Evolutionary conservation across 64 coral and sea anemone species (phyloP).

Genomic region (Pocillopora damicornis): DNA sequence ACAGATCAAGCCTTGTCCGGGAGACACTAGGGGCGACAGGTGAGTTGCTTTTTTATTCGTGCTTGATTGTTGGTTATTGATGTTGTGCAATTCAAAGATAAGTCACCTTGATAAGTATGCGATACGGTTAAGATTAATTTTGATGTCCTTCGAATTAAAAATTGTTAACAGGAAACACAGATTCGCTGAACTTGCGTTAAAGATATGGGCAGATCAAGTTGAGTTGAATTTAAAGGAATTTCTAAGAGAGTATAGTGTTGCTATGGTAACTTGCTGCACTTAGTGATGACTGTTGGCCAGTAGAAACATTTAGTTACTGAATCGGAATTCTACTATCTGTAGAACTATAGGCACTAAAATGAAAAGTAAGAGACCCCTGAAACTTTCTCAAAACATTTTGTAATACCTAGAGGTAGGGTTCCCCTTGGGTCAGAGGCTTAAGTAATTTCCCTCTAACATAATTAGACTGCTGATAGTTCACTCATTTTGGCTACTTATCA

Average conservation of each 20-base stretch:
- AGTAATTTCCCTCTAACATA: too few species aligned
- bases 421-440: too few species aligned
- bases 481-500: too few species aligned
- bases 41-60: background rate
- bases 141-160: background rate
- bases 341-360: too few species aligned
- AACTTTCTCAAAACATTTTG: too few species aligned
- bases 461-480: too few species aligned
- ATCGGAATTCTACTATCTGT: too few species aligned
- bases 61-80: background rate
- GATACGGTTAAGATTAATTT: background rate
- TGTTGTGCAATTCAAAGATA: background rate
- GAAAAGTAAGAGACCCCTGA: too few species aligned
- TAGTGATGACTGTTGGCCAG: too few species aligned
- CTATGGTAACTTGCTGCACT: background rate
- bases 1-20: constrained; percentile 9
- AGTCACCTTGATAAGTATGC: background rate
- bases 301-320: too few species aligned
- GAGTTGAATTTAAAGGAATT: background rate
- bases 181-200: background rate
- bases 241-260: background rate
- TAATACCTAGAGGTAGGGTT: too few species aligned
- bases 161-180: background rate
- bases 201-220: background rate
- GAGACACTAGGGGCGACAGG: constrained; percentile 33